phyloP scores from a whole-genome alignment of 2,888 invertebrate species.

The Griposia aprilina region DNA sequence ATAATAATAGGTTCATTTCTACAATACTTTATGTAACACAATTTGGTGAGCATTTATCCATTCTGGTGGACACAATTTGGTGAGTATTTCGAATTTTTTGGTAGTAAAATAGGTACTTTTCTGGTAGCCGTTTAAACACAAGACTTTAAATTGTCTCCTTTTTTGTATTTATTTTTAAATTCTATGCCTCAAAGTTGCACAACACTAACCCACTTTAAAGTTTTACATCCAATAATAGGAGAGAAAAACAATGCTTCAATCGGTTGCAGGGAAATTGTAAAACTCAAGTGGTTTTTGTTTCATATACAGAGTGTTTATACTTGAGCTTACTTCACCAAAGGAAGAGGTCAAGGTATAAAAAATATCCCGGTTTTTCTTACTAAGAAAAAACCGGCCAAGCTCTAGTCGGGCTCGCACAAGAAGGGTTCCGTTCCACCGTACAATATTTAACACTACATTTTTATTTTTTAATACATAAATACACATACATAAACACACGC shows the following conservation, averaged over 20 bases:
- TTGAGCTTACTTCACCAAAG: background rate
- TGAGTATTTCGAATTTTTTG: too few species aligned
- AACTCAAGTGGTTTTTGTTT: constrained; percentile 31
- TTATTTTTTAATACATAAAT: too few species aligned
- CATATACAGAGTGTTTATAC: constrained; percentile 21
- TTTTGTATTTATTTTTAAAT: background rate
- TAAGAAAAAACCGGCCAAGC: background rate
- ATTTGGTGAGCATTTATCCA: too few species aligned
- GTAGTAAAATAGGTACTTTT: too few species aligned
- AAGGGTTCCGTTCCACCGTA: too few species aligned
- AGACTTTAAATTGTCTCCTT: background rate
- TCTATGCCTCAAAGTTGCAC: background rate
- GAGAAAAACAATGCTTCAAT: constrained; percentile 20
- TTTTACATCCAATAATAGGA: background rate
- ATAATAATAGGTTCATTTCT: too few species aligned
- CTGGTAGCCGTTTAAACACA: too few species aligned
- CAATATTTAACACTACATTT: too few species aligned
- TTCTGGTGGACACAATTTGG: too few species aligned
- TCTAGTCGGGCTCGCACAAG: too few species aligned
- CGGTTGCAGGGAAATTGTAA: constrained; percentile 11
- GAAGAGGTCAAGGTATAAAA: background rate
- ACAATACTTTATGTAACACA: too few species aligned
- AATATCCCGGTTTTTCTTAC: background rate
- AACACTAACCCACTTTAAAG: background rate
- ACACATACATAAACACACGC: too few species aligned